Evolutionary conservation across 2,888 invertebrate species (phyloP).

Genomic region (Frankliniella fusca): DNA sequence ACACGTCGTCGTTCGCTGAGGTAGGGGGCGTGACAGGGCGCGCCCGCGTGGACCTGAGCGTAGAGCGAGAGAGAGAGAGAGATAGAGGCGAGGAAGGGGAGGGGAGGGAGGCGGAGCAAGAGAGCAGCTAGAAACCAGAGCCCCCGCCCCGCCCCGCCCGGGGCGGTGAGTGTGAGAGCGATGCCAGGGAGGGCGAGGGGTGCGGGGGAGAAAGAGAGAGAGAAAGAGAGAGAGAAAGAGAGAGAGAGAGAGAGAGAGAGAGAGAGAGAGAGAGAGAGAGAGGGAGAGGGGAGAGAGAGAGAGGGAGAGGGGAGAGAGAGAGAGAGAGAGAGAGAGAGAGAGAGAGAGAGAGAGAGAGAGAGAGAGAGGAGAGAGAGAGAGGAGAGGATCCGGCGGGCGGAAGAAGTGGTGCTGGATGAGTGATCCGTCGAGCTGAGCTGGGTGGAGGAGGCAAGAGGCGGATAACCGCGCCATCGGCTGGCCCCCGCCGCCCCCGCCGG

Average conservation of each 20-base stretch:
- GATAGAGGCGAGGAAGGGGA: too few relatives aligned
- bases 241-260: constrained; percentile 7
- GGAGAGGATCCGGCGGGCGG: not conserved
- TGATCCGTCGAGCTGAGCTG: too few relatives aligned
- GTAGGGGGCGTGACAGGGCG: too few relatives aligned
- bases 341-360: constrained; percentile 18
- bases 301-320: constrained; percentile 8
- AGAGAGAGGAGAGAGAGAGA: constrained; percentile 2
- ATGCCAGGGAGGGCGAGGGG: too few relatives aligned
- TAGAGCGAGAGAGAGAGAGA: not conserved
- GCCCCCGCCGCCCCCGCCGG: too few relatives aligned
- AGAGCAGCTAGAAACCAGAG: not conserved
- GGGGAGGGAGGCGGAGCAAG: too few relatives aligned
- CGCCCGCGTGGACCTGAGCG: too few relatives aligned
- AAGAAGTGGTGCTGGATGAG: too few relatives aligned
- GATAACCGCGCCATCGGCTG: too few relatives aligned
- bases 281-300: not conserved
- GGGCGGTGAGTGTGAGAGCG: not conserved
- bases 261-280: constrained; percentile 18
- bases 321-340: constrained; percentile 18
- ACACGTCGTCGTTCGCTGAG: too few relatives aligned
- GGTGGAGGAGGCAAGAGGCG: too few relatives aligned
- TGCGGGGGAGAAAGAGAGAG: constrained; percentile 18
- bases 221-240: not conserved
- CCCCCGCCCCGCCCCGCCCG: not conserved